These are phyloP conservation scores for Calliopum simillimum DNA, from an alignment of 2,888 invertebrate genomes.

Conservation along the genomic window DNA sequence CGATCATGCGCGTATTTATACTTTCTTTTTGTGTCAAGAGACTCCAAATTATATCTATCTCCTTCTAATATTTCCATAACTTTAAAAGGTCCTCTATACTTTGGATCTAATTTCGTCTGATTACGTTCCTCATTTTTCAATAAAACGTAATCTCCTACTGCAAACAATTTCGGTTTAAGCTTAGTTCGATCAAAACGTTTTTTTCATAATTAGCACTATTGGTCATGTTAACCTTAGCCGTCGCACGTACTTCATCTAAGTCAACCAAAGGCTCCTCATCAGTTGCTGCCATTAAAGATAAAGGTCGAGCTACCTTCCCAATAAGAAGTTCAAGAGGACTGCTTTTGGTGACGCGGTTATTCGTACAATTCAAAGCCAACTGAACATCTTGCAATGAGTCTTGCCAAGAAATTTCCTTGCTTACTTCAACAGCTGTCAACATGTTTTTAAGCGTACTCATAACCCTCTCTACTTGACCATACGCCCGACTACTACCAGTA, in stretches of 20 bases:
- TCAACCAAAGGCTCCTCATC: conserved; percentile 17
- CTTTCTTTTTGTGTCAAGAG: background rate
- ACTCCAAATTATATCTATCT: conserved; percentile 3
- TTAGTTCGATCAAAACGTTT: conserved; percentile 30
- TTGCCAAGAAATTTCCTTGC: too few species aligned
- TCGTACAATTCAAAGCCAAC: conserved; percentile 38
- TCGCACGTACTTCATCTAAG: conserved; percentile 31
- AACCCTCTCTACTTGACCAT: too few species aligned
- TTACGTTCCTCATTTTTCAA: conserved; percentile 35
- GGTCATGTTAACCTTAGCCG: conserved; percentile 22
- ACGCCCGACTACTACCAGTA: conserved; percentile 33
- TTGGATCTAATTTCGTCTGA: conserved; percentile 37
- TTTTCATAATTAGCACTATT: conserved; percentile 23
- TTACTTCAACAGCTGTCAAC: too few species aligned
- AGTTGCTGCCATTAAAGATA: conserved; percentile 3
- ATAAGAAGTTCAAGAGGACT: conserved; percentile 33
- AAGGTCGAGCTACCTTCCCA: conserved; percentile 27
- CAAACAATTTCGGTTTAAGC: conserved; percentile 18
- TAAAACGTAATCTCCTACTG: conserved; percentile 33
- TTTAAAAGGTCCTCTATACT: conserved; percentile 33
- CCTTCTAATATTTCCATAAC: conserved; percentile 9
- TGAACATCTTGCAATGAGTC: too few species aligned
- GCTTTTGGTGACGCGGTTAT: conserved; percentile 23
- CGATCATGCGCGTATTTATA: conserved; percentile 20
- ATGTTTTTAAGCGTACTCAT: too few species aligned